Evolutionary conservation across 1,140 invertebrate genomes (phyloP), one percentile per base, ranked within the genome.

Genomic region (Drosophila orosa): DNA sequence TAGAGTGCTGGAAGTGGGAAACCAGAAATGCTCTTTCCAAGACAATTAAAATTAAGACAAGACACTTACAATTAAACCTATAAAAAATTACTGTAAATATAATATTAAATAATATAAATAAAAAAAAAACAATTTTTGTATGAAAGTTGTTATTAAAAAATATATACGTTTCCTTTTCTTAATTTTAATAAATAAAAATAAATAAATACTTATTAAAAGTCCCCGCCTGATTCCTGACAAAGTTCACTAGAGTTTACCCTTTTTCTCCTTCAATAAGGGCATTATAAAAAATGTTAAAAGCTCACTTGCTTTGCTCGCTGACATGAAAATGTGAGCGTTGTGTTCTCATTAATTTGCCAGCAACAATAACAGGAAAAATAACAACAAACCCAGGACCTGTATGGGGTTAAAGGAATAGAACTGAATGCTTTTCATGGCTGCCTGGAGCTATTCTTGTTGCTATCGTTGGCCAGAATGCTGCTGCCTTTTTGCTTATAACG

Each of bases 311-410:
- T 62, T 74, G 62, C 74, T 74, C 68, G 77, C 62, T 75, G 83
- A 75, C 78, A 80, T 80, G 61, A 63, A 86, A 71, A 82, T 78
- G 58, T 52, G 52, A 71, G 67, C 56, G 25, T 50, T 74, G 75
- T 78, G 73, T 66, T 66, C 66, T 68, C 83, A 87, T 83, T 86
- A 87, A 87, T 82, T 87, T 82, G 59, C 39, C 61, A 87, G 59
- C 60, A 75, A 65, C 44, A 67, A 67, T 56, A 55, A 62, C 37
- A 33, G 55, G 55, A 60, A 59, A 62, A 66, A 44, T 33, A 56
- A 37, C 56, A 60, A 37, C 31, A n/a, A 35, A 22, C 42, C n/a
- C 10, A 19, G 15, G 31, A 50, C 61, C 39, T 13, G 42, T 39
- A 63, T 19, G 50, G 56, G 17, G 44, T 45, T 59, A 57, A 33